phyloP scores from a whole-genome alignment of 2,797 vertebrate species.

The Coranthus polyacanthus region DNA sequence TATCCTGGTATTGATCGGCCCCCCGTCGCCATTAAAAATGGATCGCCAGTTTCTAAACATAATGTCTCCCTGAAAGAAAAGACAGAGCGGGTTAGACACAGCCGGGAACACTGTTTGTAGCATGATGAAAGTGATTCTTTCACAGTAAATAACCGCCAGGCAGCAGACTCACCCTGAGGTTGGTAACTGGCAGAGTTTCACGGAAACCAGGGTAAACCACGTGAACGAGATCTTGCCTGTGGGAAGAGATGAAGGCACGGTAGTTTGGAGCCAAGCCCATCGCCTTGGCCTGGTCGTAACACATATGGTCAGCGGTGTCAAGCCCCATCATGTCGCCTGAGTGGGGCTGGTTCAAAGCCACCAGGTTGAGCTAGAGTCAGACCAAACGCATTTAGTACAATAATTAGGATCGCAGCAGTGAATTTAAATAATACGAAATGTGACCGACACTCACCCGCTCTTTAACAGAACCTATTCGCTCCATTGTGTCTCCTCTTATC shows the following conservation, averaged over 20 bases:
- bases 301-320: constrained; percentile 88
- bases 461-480: constrained; percentile 59
- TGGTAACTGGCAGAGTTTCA: constrained; percentile 85
- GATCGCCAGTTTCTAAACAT: constrained; percentile 93
- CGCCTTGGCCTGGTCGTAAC: constrained; percentile 92
- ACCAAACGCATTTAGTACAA: not conserved
- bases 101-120: not conserved
- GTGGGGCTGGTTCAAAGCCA: constrained; percentile 92
- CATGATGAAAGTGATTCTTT: not conserved
- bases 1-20: constrained; percentile 81
- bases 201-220: constrained; percentile 76
- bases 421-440: not conserved
- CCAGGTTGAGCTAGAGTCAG: constrained; percentile 88
- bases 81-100: not conserved
- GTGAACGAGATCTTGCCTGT: constrained; percentile 82
- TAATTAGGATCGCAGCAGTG: not conserved
- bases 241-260: constrained; percentile 92
- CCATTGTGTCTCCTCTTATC: constrained; percentile 60
- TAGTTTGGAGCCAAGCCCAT: constrained; percentile 91
- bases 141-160: too few species aligned
- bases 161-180: constrained; percentile 88
- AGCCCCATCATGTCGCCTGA: constrained; percentile 89
- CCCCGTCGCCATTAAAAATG: constrained; percentile 89
- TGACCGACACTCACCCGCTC: constrained; percentile 61
- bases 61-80: constrained; percentile 87